Conservation (phyloP, 2,888 invertebrate genomes). For the Protophormia terraenovae region DNA sequence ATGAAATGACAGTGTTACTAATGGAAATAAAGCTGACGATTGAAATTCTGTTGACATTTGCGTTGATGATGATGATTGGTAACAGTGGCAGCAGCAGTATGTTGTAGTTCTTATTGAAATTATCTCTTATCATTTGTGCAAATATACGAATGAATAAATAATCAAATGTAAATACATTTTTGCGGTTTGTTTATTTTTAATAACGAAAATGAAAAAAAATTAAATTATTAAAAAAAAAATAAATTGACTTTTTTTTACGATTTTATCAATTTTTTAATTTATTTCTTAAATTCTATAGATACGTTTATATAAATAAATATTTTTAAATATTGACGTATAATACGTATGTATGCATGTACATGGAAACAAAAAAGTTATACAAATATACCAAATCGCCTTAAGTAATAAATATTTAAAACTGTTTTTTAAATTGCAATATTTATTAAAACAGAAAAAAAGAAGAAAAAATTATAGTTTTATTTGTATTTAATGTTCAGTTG, state of each 20-base stretch:
- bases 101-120: not conserved
- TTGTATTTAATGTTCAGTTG: no score
- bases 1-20: constrained; percentile 26
- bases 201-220: not conserved
- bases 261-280: not conserved
- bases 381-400: no score
- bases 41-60: constrained; percentile 15
- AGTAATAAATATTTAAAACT: no score
- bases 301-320: no score
- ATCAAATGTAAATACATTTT: constrained; percentile 40
- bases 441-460: no score
- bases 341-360: no score
- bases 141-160: constrained; percentile 29
- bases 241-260: not conserved
- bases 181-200: constrained; percentile 33
- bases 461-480: no score
- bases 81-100: not conserved
- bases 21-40: constrained; percentile 18
- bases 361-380: no score
- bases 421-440: no score
- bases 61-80: not conserved
- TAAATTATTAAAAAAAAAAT: not conserved
- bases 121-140: not conserved
- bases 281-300: no score
- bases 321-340: no score